A percentile compares a stretch with the other conserved stretches of the same genome.
phyloP scores from a whole-genome alignment of 2,113 vertebrate species.

The Muscicapa adusta region DNA sequence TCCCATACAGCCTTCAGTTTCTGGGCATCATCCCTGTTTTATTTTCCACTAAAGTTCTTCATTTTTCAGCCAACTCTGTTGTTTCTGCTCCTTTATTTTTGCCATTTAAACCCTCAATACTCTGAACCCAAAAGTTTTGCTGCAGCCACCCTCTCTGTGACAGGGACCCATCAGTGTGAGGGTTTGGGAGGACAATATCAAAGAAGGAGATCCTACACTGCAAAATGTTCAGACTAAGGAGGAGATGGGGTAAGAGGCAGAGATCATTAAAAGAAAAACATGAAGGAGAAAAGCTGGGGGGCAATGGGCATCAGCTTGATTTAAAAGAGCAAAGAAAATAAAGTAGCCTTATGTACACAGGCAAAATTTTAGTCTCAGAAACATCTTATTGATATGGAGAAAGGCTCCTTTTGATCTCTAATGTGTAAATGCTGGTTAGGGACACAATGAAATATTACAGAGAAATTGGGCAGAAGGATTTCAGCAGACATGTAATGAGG shows the following conservation, averaged over 20 bases:
- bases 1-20: too few relatives aligned
- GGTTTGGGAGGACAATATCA: not conserved
- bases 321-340: not conserved
- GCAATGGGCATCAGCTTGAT: not conserved
- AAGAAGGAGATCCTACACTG: not conserved
- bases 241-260: constrained; percentile 24
- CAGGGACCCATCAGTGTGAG: not conserved
- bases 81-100: too few relatives aligned
- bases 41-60: too few relatives aligned
- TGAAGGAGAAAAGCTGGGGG: not conserved
- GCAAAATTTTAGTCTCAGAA: not conserved
- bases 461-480: not conserved
- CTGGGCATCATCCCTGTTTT: too few relatives aligned
- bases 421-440: not conserved
- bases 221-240: not conserved
- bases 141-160: too few relatives aligned
- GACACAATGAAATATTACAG: not conserved
- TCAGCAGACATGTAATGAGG: not conserved
- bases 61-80: too few relatives aligned
- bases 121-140: too few relatives aligned
- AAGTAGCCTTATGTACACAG: not conserved
- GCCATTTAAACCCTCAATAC: too few relatives aligned
- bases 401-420: not conserved
- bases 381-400: not conserved
- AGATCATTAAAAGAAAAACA: not conserved